Evolutionary conservation across 1,140 invertebrate genomes (phyloP), one percentile per base, ranked within the genome.

Genomic region (Halictus rubicundus): DNA sequence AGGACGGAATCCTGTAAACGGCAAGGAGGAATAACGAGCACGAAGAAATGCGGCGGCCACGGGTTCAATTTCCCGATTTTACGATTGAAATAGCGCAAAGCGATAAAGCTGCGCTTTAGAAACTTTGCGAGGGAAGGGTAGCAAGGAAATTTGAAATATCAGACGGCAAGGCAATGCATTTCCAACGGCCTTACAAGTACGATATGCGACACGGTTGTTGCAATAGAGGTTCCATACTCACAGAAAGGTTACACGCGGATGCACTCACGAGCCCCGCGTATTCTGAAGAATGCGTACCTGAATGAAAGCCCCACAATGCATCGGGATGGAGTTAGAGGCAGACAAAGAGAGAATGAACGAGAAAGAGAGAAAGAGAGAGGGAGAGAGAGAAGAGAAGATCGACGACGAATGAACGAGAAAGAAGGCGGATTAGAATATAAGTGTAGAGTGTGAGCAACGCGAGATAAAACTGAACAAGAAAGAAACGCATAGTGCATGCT

Each of bases 221-320:
- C 84, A 86, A 86, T 73, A 73, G 64, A 83, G 69, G 80, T 71
- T 83, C 80, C 71, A 65, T 71, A 78, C 77, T 74, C 74, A 54
- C 42, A 46, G 81, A 87, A 87, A 87, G 85, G 85, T 86, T 86
- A 82, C 78, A 85, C 71, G 80, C 83, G 84, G 83, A 86, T 85
- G 83, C 83, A 68, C 75, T 71, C 85, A 82, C 78, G 68, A 83
- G 61, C 68, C 69, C 68, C 63, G 81, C 66, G 80, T 75, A 78
- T 84, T 79, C 37, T 59, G 64, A 70, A 70, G 84, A 83, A 83
- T 83, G 81, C 68, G 60, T 60, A 59, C 74, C 80, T 86, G 85
- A 87, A 87, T 87, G 85, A 85, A 83, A 87, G 73, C 60, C 77
- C 63, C 46, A 63, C 64, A 54, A 60, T 66, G 37, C 25, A 21